Conservation (phyloP, 2,888 invertebrate genomes). For the Agrochola macilenta region DNA sequence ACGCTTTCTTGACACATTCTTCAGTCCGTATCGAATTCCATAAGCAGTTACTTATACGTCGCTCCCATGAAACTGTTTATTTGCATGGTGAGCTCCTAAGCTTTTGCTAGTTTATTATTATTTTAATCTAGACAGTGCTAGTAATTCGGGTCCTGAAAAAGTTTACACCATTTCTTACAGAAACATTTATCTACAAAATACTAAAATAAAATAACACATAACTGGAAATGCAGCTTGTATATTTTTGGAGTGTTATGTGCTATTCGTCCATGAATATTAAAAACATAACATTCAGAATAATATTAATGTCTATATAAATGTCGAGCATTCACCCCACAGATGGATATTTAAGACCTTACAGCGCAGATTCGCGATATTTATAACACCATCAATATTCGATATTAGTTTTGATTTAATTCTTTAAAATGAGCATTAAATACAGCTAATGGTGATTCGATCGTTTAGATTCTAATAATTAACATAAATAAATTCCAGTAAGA, state of each 20-base stretch:
- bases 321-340: slow-evolving; percentile 57
- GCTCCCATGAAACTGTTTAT: neutral
- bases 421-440: slow-evolving; percentile 1
- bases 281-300: slow-evolving; percentile 36
- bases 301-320: slow-evolving; percentile 45
- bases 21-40: neutral
- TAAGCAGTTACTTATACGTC: neutral
- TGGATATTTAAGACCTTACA: slow-evolving; percentile 50
- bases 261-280: slow-evolving; percentile 25
- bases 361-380: slow-evolving; percentile 30
- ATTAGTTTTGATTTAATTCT: slow-evolving; percentile 24
- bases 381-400: slow-evolving; percentile 19
- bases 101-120: neutral
- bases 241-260: slow-evolving; percentile 22
- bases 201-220: neutral
- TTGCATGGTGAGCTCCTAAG: neutral
- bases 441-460: slow-evolving; percentile 2
- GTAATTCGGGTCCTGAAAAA: neutral
- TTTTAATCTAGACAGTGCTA: neutral
- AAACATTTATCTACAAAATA: neutral
- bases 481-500: neutral
- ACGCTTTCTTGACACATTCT: too few species aligned
- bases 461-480: neutral
- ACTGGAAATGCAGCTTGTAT: slow-evolving; percentile 9
- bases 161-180: neutral